Evolutionary conservation across 2,888 invertebrate species (phyloP).

Genomic region (Folsomia manolachei): DNA sequence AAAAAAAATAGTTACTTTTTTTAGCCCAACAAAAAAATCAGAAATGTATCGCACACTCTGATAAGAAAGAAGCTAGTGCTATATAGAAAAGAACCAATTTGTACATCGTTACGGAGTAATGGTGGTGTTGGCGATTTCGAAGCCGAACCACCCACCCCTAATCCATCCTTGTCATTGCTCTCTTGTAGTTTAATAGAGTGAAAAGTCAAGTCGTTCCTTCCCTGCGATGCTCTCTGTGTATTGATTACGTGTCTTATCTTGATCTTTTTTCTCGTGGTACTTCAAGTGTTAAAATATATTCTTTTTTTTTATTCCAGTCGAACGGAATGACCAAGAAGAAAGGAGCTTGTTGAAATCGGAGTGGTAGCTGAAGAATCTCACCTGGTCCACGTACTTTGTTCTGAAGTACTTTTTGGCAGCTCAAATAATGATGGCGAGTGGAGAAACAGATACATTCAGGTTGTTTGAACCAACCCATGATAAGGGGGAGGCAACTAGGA

Average conservation of each 20-base stretch:
- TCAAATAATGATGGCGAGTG: too few relatives aligned
- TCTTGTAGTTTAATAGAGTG: not conserved
- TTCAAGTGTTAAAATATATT: not conserved
- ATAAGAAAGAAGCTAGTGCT: too few relatives aligned
- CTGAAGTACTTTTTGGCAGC: too few relatives aligned
- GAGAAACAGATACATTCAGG: too few relatives aligned
- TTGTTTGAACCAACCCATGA: not conserved
- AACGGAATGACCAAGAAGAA: not conserved
- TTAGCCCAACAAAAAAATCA: too few relatives aligned
- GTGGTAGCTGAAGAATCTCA: not conserved
- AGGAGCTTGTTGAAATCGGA: not conserved
- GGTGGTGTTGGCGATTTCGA: not conserved
- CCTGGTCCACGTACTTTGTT: too few relatives aligned
- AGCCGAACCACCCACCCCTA: not conserved
- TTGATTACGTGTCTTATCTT: not conserved
- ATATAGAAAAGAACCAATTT: not conserved
- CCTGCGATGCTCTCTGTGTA: not conserved
- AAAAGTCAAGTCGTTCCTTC: too few relatives aligned
- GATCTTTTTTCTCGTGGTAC: not conserved
- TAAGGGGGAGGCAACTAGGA: not conserved
- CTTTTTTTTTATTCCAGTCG: not conserved
- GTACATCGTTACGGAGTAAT: not conserved
- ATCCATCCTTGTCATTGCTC: constrained; percentile 6
- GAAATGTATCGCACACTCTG: too few relatives aligned
- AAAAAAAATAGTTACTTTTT: too few relatives aligned